Percentiles rank a stretch among this genome's conserved stretches.
Conservation (phyloP, 2,113 vertebrate species). For the Gila orcuttii region DNA sequence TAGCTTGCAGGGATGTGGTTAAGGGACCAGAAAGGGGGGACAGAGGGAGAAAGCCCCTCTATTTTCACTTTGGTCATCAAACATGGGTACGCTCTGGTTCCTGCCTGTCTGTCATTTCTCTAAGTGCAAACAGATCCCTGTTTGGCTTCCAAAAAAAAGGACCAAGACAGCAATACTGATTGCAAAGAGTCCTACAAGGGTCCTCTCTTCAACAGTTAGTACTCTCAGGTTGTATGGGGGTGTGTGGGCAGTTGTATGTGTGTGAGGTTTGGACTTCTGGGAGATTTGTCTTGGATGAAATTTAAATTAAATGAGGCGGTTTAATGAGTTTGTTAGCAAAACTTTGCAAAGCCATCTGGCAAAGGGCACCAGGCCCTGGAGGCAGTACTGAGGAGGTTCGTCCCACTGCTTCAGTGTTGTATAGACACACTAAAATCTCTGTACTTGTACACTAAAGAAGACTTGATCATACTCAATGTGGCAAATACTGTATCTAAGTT, state of each 20-base stretch:
- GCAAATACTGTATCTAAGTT: not conserved
- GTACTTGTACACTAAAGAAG: not conserved
- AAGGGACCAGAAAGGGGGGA: conserved; percentile 54
- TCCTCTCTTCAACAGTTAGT: conserved; percentile 21
- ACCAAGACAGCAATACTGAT: conserved; percentile 12
- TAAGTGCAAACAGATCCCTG: conserved; percentile 40
- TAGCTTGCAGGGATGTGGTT: conserved; percentile 60
- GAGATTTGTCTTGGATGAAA: conserved; percentile 64
- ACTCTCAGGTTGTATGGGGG: conserved; percentile 15
- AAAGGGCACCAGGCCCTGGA: conserved; percentile 22
- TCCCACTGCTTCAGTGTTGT: conserved; percentile 19
- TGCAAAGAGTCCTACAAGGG: not conserved
- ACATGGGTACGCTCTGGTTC: conserved; percentile 25
- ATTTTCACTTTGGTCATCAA: conserved; percentile 34
- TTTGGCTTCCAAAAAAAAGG: conserved; percentile 30
- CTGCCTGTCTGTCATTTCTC: conserved; percentile 41
- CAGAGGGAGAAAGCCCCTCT: not conserved
- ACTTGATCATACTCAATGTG: not conserved
- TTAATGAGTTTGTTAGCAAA: conserved; percentile 70
- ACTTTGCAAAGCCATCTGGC: conserved; percentile 52
- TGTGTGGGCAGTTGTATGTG: conserved; percentile 50
- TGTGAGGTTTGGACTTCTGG: conserved; percentile 45
- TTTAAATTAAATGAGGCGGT: conserved; percentile 71
- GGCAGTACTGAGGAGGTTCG: conserved; percentile 30
- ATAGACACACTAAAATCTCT: conserved; percentile 34